Evolutionary conservation across 1,140 invertebrate genomes (phyloP), one percentile per base, ranked within the genome.

Genomic region (Apocrypta bakeri): DNA sequence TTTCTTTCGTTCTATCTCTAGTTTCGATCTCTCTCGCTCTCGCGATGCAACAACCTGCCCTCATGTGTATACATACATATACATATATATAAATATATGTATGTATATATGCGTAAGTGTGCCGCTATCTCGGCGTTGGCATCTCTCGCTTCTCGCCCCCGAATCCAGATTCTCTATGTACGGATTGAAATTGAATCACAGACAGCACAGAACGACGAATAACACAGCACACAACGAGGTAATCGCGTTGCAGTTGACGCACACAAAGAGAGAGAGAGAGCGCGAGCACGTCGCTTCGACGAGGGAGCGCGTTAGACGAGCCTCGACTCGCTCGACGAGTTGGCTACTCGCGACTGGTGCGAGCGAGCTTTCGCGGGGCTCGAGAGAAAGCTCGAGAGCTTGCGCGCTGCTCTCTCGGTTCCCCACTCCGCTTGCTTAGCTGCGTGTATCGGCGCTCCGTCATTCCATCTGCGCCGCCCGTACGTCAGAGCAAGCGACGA

Each of bases 311-410:
- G 71, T 25, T 27, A 24, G 6, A 68, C 25, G 77, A 42, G 82
- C 84, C 85, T 83, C 85, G 86, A 88, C 87, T 87, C 89, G 86
- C 88, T 89, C 89, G 88, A 85, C 82, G 89, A 88, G 88, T 90
- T 88, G 89, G 85, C 86, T 85, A 89, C 88, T 90, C 89, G 87
- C 88, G 88, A 91, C 90, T 91, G 87, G 83, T 86, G 84, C 85
- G 87, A 85, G 88, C 86, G 85, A 78, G 84, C 84, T 82, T 84
- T 85, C 85, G 83, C 84, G 83, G 82, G 85, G 83, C 85, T 85
- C 84, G 87, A 84, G 84, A 84, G 84, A 85, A 84, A 84, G 82
- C 75, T 2, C 33, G 85, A 84, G 84, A 85, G 87, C 87, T 81
- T 86, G 85, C 86, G 83, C 85, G 87, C 87, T 84, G 81, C 86